Percentiles rank a stretch among this genome's conserved stretches.
Conservation (phyloP, 2,888 invertebrate species). For the Ryuthela nishihirai region DNA sequence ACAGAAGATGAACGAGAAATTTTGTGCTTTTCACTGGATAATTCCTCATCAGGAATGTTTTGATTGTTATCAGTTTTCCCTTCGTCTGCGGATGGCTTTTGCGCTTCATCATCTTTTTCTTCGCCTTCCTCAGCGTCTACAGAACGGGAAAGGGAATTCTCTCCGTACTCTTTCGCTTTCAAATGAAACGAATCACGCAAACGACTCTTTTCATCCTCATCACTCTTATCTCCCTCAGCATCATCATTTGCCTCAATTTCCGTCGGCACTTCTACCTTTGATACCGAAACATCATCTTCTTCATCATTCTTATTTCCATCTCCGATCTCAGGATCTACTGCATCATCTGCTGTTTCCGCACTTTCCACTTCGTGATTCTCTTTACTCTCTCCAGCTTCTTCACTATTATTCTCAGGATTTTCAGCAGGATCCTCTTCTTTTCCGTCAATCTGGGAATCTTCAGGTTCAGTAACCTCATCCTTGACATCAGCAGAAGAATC, state of each 20-base stretch:
- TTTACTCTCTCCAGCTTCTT: not conserved
- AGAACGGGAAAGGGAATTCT: not conserved
- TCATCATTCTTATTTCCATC: no score
- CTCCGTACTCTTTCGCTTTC: no score
- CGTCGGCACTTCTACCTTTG: no score
- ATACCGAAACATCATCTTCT: no score
- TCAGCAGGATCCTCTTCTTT: no score
- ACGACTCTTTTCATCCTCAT: not conserved
- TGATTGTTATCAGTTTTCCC: not conserved
- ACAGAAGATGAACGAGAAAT: no score
- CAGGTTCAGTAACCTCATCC: not conserved
- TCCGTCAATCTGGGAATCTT: no score
- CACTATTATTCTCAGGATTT: no score
- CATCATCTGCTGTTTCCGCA: not conserved
- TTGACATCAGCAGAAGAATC: no score
- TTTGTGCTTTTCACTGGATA: not conserved
- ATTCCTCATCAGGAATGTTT: not conserved
- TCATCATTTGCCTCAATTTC: not conserved
- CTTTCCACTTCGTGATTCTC: not conserved
- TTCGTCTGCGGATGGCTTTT: not conserved
- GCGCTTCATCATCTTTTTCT: not conserved
- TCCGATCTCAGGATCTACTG: no score
- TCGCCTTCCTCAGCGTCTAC: not conserved
- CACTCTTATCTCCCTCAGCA: not conserved
- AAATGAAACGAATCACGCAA: no score